phyloP scores from a whole-genome alignment of 2,113 vertebrate species.

The Mesocricetus auratus region DNA sequence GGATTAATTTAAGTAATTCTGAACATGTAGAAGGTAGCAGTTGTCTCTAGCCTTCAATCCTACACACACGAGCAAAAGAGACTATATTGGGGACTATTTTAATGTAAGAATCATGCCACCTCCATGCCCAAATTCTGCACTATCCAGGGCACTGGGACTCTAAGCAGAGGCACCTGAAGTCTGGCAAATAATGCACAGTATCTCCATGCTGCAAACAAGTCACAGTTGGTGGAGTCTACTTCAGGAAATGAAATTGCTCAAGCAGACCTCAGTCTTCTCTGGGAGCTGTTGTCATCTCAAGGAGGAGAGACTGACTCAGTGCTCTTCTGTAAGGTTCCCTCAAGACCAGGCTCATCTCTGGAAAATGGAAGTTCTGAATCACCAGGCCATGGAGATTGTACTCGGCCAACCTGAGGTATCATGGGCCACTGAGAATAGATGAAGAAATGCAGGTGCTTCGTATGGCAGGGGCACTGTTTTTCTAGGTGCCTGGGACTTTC shows the following conservation, averaged over 20 bases:
- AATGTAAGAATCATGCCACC: background rate
- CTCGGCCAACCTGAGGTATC: background rate
- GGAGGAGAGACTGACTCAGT: background rate
- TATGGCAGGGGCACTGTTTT: background rate
- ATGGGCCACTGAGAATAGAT: no score
- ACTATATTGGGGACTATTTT: no score
- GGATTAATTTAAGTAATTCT: rapidly evolving
- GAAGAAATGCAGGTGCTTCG: background rate
- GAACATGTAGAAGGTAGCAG: background rate
- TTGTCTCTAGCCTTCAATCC: background rate
- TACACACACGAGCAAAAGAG: background rate
- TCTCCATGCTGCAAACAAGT: rapidly evolving
- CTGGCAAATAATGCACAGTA: background rate
- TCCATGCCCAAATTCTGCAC: background rate
- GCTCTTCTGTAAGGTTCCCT: background rate
- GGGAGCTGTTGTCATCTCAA: no score
- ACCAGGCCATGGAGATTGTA: background rate
- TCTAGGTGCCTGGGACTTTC: background rate
- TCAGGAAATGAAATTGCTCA: no score
- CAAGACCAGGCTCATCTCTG: no score
- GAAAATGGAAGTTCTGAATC: background rate
- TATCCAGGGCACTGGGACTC: background rate
- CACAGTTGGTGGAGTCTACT: background rate
- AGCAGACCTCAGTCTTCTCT: background rate
- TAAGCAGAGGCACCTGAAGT: background rate